phyloP scores from a whole-genome alignment of 2,888 invertebrate genomes.

The Leucophora obtusa region DNA sequence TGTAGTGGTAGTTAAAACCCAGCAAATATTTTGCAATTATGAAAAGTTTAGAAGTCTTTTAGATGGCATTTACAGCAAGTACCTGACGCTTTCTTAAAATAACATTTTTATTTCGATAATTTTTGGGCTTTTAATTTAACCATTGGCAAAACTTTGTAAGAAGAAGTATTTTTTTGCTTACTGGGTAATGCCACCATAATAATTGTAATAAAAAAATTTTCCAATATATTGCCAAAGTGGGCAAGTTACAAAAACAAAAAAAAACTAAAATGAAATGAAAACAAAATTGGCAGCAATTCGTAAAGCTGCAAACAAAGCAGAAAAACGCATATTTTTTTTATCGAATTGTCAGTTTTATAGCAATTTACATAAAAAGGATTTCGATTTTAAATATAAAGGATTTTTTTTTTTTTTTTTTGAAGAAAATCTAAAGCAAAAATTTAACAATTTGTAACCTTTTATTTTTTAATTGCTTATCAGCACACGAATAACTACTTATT shows the following conservation, averaged over 20 bases:
- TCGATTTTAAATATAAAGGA: background rate
- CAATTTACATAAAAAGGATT: conserved; percentile 47
- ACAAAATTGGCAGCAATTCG: conserved; percentile 60
- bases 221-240: conserved; percentile 54
- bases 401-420: background rate
- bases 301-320: conserved; percentile 47
- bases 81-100: too few species aligned
- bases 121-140: too few species aligned
- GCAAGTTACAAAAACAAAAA: conserved; percentile 42
- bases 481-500: too few species aligned
- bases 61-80: too few species aligned
- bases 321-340: conserved; percentile 31
- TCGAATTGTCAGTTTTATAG: conserved; percentile 43
- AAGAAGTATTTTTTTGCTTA: too few species aligned
- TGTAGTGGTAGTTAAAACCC: conserved; percentile 20
- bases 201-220: conserved; percentile 30
- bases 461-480: too few species aligned
- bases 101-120: too few species aligned
- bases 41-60: too few species aligned
- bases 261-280: conserved; percentile 44
- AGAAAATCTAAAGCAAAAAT: background rate
- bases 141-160: too few species aligned
- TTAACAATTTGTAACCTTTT: too few species aligned
- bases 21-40: too few species aligned
- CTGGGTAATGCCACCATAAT: conserved; percentile 43